phyloP scores from a whole-genome alignment of 2,888 invertebrate species.

The Euplagia quadripunctaria region DNA sequence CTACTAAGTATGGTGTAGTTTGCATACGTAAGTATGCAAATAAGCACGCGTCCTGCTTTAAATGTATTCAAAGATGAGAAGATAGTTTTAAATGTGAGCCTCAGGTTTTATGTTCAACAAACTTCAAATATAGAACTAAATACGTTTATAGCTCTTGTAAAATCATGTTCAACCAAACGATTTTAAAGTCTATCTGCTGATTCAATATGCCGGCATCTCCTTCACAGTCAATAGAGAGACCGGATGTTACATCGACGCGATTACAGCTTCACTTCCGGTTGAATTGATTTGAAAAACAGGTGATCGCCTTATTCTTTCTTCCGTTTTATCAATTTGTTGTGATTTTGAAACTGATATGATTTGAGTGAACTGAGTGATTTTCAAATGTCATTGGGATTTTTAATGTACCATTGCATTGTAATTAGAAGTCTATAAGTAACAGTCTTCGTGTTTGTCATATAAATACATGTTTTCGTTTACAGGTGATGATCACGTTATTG shows the following conservation, averaged over 20 bases:
- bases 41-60: background rate
- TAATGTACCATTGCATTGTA: background rate
- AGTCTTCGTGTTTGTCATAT: too few relatives aligned
- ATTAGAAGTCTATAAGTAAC: too few relatives aligned
- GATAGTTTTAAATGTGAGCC: background rate
- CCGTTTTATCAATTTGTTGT: background rate
- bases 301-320: conserved; percentile 16
- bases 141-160: background rate
- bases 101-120: background rate
- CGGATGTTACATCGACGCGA: conserved; percentile 48
- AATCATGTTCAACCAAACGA: conserved; percentile 5
- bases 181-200: conserved; percentile 6
- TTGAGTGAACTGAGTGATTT: background rate
- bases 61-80: background rate
- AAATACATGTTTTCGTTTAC: too few relatives aligned
- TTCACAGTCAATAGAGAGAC: conserved; percentile 21
- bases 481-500: too few relatives aligned
- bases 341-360: background rate
- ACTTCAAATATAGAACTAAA: background rate
- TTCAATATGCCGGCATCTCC: conserved; percentile 10
- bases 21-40: too few relatives aligned
- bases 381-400: background rate
- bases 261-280: conserved; percentile 57
- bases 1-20: too few relatives aligned
- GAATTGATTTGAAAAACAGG: conserved; percentile 33